Evolutionary conservation across 2,113 vertebrate genomes (phyloP).

Genomic region (Microcebus lehilahytsara): DNA sequence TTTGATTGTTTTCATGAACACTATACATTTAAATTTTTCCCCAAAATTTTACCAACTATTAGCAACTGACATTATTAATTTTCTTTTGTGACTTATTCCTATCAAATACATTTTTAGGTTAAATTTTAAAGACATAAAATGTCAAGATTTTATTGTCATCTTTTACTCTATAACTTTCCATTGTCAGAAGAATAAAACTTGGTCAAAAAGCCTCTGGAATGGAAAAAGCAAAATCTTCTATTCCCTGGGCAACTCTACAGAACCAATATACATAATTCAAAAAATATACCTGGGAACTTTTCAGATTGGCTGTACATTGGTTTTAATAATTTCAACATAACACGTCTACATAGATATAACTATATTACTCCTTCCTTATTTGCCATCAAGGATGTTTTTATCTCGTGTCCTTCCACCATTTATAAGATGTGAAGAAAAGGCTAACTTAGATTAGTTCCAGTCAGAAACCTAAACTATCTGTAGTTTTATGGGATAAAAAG

Average conservation of each 20-base stretch:
- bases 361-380: background rate
- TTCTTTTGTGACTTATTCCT: constrained; percentile 10
- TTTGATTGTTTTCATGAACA: background rate
- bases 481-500: constrained; percentile 23
- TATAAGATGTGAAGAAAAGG: background rate
- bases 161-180: constrained; percentile 38
- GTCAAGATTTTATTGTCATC: constrained; percentile 18
- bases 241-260: background rate
- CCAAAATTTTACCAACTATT: constrained; percentile 25
- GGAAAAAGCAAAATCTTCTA: constrained; percentile 16
- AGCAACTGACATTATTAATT: background rate
- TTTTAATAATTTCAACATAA: constrained; percentile 29
- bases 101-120: background rate
- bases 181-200: background rate
- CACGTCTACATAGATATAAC: background rate
- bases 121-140: constrained; percentile 55
- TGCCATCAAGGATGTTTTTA: constrained; percentile 29
- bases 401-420: background rate
- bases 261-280: background rate
- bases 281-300: constrained; percentile 19
- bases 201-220: background rate
- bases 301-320: background rate
- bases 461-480: background rate
- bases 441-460: constrained; percentile 27
- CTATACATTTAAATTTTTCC: background rate